Base-by-base conservation (phyloP, 1,140 invertebrate genomes). In the Saccostrea echinata region DNA sequence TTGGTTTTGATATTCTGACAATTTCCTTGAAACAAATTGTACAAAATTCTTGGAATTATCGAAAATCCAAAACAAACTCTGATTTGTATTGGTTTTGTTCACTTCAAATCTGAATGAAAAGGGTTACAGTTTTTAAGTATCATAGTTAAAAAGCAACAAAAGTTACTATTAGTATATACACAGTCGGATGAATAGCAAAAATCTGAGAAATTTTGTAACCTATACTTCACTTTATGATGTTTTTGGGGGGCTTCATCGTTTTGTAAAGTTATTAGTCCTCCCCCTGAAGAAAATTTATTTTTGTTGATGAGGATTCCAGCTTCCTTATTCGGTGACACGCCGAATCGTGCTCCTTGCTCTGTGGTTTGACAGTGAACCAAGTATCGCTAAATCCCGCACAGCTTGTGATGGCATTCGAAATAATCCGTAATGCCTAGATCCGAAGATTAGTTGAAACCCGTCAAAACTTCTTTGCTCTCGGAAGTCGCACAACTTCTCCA, bases 381-480 rank as follows among this genome's bases (percentile, higher is more conserved):
- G 68, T 76, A 24, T 76, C 68, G 68, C 68, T 76, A 30, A 76
- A 76, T 76, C 68, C 68, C 68, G 68, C 27, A 27, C 24, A 76
- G 68, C 24, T 76, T 27, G 68, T 27, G 68, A 76, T 76, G 68
- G 68, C 24, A 76, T 76, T 76, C 68, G 27, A 27, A 76, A 76
- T 76, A 76, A 76, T 76, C 68, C 27, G 24, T 27, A 27, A 76
- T 76, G 68, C 68, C 68, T 11, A 76, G 68, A 76, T 76, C 68
- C 68, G 68, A 76, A 76, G 86, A 87, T 87, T 82, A 80, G 51
- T 64, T 82, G 86, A 87, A 87, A 64, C 86, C 86, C 53, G 86
- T 82, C 61, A 87, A 83, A 82, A 87, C 43, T 68, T 57, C 68
- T 71, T 53, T 81, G 84, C 57, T 61, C 82, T 11, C 57, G 64